A percentile compares a stretch with the other conserved stretches of the same genome.
phyloP scores from a whole-genome alignment of 1,140 invertebrate genomes.

The Aphis craccivora region DNA sequence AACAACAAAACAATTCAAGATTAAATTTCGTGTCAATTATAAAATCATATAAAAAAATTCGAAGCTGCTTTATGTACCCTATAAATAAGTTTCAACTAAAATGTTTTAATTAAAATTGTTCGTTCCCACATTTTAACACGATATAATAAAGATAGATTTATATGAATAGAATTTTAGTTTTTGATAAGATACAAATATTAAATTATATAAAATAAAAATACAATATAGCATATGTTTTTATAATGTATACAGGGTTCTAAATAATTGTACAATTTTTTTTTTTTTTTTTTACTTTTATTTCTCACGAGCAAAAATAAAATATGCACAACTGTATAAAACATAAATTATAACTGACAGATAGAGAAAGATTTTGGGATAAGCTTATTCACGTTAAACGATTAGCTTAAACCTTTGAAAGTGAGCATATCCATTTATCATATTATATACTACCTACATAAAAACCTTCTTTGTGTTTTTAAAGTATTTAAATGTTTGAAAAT shows the following conservation, averaged over 20 bases:
- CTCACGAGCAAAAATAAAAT: background rate
- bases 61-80: background rate
- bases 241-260: background rate
- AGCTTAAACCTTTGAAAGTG: conserved; percentile 27
- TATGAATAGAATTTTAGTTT: background rate
- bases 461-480: background rate
- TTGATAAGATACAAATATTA: background rate
- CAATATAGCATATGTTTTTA: background rate
- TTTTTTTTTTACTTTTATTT: background rate
- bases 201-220: background rate
- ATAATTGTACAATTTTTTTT: background rate
- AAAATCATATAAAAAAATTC: background rate
- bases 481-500: background rate
- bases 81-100: background rate
- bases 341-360: conserved; percentile 28
- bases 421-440: background rate
- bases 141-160: too few relatives aligned
- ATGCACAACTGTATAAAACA: background rate
- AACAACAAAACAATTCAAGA: background rate
- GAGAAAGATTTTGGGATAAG: conserved; percentile 24
- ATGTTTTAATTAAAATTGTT: background rate
- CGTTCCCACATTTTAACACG: too few relatives aligned
- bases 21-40: background rate
- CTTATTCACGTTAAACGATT: conserved; percentile 30
- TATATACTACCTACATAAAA: background rate